A percentile compares a stretch with the other conserved stretches of the same genome.
Evolutionary conservation across 2,797 vertebrate genomes (phyloP).

Genomic region (Pangasius sanitwongsei): DNA sequence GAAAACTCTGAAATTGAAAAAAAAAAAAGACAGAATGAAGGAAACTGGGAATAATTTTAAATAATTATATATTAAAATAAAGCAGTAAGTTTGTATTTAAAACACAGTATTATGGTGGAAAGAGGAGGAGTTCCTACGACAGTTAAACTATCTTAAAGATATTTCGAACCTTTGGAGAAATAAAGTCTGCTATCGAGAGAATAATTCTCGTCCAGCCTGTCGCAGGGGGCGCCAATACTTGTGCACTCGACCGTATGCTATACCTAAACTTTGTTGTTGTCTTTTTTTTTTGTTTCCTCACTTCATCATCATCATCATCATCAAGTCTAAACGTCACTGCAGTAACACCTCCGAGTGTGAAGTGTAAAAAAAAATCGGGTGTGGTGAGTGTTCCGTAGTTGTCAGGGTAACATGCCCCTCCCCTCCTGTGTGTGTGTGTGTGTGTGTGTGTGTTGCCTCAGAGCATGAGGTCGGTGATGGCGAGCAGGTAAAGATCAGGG

Average conservation of each 20-base stretch:
- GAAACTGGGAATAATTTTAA: too few species aligned
- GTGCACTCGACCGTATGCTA: neutral
- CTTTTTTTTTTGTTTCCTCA: neutral
- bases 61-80: too few species aligned
- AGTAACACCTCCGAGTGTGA: neutral
- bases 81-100: neutral
- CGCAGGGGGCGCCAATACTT: neutral
- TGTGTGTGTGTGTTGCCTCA: slow-evolving; percentile 66
- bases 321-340: neutral
- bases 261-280: neutral
- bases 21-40: too few species aligned
- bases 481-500: slow-evolving; percentile 90
- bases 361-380: neutral
- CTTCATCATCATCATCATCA: slow-evolving; percentile 2
- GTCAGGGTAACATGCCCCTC: slow-evolving; percentile 47
- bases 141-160: neutral
- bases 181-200: neutral
- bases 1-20: too few species aligned
- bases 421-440: slow-evolving; percentile 67
- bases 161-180: neutral
- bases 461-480: slow-evolving; percentile 78
- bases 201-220: neutral
- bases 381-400: slow-evolving; percentile 11
- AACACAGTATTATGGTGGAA: neutral
- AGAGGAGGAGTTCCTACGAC: too few species aligned